Evolutionary conservation across 2,113 vertebrate genomes (phyloP).

Genomic region (Charina bottae): DNA sequence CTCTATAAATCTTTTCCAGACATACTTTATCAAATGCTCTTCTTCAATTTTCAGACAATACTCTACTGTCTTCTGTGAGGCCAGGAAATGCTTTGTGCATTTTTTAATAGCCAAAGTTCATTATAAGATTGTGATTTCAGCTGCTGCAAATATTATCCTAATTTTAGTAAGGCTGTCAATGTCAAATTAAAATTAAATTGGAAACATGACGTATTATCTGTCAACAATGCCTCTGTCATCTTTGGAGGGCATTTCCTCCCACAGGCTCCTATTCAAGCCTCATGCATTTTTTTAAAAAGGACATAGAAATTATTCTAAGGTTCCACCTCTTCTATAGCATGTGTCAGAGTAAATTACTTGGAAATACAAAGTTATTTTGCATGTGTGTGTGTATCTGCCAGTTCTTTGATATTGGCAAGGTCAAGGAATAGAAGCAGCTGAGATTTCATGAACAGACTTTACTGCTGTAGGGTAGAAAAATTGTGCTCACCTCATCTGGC

Average conservation of each 20-base stretch:
- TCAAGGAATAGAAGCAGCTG: not conserved
- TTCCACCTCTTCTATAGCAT: constrained; percentile 58
- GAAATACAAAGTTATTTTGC: constrained; percentile 37
- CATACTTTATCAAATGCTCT: constrained; percentile 47
- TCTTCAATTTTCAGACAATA: constrained; percentile 59
- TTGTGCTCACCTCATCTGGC: not conserved
- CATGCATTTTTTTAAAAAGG: constrained; percentile 60
- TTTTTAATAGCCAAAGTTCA: constrained; percentile 58
- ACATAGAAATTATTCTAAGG: constrained; percentile 63
- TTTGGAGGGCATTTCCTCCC: constrained; percentile 73
- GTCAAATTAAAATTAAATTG: constrained; percentile 59
- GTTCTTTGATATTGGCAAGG: not conserved
- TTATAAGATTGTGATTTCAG: not conserved
- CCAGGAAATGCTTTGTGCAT: constrained; percentile 48
- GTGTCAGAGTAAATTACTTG: constrained; percentile 58
- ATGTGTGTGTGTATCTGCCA: not conserved
- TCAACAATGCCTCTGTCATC: constrained; percentile 67
- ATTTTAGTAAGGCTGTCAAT: constrained; percentile 61
- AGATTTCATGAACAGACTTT: not conserved
- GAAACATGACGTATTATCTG: constrained; percentile 67
- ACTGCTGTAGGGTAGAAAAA: not conserved
- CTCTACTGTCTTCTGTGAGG: constrained; percentile 50
- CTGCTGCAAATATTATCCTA: constrained; percentile 50
- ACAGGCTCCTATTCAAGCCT: constrained; percentile 71
- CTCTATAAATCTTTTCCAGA: constrained; percentile 47